phyloP scores from a whole-genome alignment of 2,888 invertebrate genomes.

The Pyrocoelia pectoralis region DNA sequence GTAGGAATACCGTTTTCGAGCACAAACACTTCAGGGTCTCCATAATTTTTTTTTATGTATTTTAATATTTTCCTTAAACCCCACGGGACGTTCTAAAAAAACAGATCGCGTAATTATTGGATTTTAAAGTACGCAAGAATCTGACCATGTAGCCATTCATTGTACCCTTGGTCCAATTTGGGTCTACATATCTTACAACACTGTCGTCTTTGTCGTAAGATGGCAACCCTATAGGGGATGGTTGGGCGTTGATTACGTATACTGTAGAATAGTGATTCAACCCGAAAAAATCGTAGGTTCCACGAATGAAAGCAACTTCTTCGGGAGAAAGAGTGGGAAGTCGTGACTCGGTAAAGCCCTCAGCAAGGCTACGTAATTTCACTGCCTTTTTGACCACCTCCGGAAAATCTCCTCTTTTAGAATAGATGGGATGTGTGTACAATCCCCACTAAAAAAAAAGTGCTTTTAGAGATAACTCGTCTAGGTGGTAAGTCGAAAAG shows the following conservation, averaged over 20 bases:
- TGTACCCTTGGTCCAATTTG: no score
- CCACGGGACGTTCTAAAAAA: constrained; percentile 63
- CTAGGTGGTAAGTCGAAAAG: no score
- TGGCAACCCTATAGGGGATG: constrained; percentile 21
- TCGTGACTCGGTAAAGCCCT: constrained; percentile 26
- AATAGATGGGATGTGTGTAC: constrained; percentile 44
- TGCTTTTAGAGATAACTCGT: not conserved
- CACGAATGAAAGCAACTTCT: constrained; percentile 46
- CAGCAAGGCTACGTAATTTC: constrained; percentile 17
- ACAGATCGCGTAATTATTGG: no score
- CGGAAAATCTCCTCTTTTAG: constrained; percentile 29
- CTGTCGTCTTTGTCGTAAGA: constrained; percentile 37
- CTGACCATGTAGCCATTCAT: no score
- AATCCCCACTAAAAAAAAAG: constrained; percentile 42
- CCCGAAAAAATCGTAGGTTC: constrained; percentile 61
- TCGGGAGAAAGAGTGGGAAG: constrained; percentile 26
- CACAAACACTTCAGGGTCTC: constrained; percentile 65
- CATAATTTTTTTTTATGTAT: constrained; percentile 68
- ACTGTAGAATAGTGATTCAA: constrained; percentile 61
- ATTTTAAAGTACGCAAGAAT: constrained; percentile 37
- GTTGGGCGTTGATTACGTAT: constrained; percentile 33
- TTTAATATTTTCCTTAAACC: constrained; percentile 70
- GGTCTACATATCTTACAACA: constrained; percentile 35
- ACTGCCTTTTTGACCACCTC: constrained; percentile 23
- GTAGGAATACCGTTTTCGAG: constrained; percentile 66